Evolutionary conservation across 2,888 invertebrate species (phyloP).

Genomic region (Smittia aterrima): DNA sequence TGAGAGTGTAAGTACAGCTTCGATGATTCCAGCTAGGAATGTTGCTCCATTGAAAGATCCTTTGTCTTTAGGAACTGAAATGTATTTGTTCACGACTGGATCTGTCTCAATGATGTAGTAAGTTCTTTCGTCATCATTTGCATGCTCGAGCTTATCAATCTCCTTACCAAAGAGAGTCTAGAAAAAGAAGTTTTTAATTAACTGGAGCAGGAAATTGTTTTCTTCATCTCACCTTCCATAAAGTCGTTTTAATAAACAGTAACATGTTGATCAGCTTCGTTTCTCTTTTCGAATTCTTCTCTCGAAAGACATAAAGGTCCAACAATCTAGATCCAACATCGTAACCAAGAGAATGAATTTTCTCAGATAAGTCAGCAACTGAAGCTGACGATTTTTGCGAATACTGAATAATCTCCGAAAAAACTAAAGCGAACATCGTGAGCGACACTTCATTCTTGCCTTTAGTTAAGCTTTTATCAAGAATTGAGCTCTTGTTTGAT

Average conservation of each 20-base stretch:
- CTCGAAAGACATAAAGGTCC: conserved; percentile 90
- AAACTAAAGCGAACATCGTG: conserved; percentile 90
- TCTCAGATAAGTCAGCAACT: conserved; percentile 76
- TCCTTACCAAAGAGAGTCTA: conserved; percentile 94
- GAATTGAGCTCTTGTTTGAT: conserved; percentile 63
- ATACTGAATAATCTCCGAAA: conserved; percentile 98
- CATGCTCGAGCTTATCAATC: conserved; percentile 97
- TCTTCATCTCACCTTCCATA: conserved; percentile 79
- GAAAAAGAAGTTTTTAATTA: no score
- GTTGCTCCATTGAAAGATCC: conserved; percentile 96
- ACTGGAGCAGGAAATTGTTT: no score
- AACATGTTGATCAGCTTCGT: conserved; percentile 92
- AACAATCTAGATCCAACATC: conserved; percentile 92
- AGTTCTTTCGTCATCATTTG: conserved; percentile 96
- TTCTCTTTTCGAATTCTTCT: conserved; percentile 91
- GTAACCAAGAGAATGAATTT: conserved; percentile 89
- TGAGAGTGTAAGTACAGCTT: conserved; percentile 88
- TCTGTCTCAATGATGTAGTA: conserved; percentile 99
- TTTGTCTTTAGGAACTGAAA: conserved; percentile 97
- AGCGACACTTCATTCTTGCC: conserved; percentile 90
- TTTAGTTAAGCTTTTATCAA: conserved; percentile 88
- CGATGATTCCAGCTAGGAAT: conserved; percentile 97
- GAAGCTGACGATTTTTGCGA: conserved; percentile 94
- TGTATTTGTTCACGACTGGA: conserved; percentile 92
- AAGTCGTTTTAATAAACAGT: conserved; percentile 89